Percentiles rank a stretch among this genome's conserved stretches.
These are phyloP conservation scores for Eulemur coronatus DNA, from an alignment of 2,797 vertebrate species.

Conservation along the genomic window DNA sequence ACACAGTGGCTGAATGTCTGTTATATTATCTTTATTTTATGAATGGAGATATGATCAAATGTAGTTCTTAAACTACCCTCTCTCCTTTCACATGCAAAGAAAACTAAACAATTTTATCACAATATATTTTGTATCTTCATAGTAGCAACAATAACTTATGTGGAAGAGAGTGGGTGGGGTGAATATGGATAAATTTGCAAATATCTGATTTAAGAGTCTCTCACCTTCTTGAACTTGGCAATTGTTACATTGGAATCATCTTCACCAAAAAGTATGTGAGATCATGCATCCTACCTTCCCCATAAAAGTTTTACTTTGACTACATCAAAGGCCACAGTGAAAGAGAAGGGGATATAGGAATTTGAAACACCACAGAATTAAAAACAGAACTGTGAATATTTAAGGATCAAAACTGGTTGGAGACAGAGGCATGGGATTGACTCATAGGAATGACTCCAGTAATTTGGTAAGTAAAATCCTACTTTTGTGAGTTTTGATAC, in stretches of 20 bases:
- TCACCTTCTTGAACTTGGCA: background rate
- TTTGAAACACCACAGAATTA: background rate
- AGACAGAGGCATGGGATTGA: background rate
- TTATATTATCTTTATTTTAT: background rate
- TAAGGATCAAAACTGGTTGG: background rate
- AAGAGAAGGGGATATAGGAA: background rate
- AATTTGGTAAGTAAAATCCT: background rate
- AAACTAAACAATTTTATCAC: background rate
- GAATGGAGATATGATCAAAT: background rate
- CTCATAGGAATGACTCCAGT: background rate
- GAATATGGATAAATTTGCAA: background rate
- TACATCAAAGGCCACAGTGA: background rate
- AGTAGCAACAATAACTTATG: background rate
- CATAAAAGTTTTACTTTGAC: background rate
- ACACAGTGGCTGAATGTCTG: background rate
- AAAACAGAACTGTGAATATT: background rate
- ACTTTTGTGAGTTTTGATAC: background rate
- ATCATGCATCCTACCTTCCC: background rate
- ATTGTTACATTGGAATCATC: background rate
- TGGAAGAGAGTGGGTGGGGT: background rate
- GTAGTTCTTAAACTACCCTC: background rate
- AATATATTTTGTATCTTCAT: background rate
- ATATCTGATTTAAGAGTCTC: background rate
- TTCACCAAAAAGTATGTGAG: background rate
- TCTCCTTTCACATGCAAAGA: background rate